Base-by-base conservation (phyloP, 2,113 vertebrate genomes). In the Thunnus thynnus region DNA sequence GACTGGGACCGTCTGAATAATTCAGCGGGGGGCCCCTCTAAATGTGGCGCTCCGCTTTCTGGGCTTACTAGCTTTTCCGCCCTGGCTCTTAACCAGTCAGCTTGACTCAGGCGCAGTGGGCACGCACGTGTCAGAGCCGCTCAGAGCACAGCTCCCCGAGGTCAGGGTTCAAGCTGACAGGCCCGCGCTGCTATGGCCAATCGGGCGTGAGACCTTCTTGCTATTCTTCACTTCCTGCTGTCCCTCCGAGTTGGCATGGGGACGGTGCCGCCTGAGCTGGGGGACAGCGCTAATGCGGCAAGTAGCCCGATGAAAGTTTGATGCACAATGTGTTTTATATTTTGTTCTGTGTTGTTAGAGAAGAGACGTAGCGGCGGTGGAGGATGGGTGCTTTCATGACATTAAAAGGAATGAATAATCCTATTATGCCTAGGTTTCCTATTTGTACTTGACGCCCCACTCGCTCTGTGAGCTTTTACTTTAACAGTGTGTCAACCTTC, bases 1-100 rank as follows among this genome's bases (percentile, higher is more conserved):
- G 88, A 93, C 88, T 75, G 88, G 92, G 91, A 88, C 89, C 86
- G 89, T 93, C 88, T 94, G 92, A 94, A 94, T 94, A 90, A 94
- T 94, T 94, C 88, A 94, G 86, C 80, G 18, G 72, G 77, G 85
- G 90, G 75, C 85, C 88, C 85, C 90, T 90, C 84, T 91, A 91
- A 93, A 90, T 92, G 92, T 83, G 85, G 78, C 27, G 86, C 88
- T 57, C 16, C 2, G 86, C 86, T 87, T 85, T 82, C 83, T 70
- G 81, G 79, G 68, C 87, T 86, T 2, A 63, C 74, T 85, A 8
- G 72, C 61, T 72, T 86, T 75, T 74, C 90, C 92, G 88, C 91
- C 65, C 82, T 10, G 64, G 91, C 91, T 94, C 93, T 94, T 94
- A 94, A 91, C 76, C 85, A 94, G 92, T 93, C 93, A 93, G 88